A percentile compares a stretch with the other conserved stretches of the same genome.
These are phyloP conservation scores for Calypte anna DNA, from an alignment of 2,113 vertebrate genomes.

Conservation along the genomic window DNA sequence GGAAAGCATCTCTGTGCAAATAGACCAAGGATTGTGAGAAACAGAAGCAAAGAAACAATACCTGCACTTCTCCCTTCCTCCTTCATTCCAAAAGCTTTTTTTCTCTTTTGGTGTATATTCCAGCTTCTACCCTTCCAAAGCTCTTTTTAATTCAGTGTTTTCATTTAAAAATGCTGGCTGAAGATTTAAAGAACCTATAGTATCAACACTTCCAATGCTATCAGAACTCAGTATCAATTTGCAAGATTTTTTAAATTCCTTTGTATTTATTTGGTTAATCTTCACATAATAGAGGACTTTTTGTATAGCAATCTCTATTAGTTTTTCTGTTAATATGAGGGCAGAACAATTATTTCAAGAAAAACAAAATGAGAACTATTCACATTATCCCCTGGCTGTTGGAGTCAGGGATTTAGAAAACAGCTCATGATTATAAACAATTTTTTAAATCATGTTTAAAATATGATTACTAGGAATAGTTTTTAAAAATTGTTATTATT, in stretches of 20 bases:
- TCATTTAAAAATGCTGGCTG: neutral
- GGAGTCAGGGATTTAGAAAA: neutral
- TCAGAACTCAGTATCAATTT: neutral
- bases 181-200: neutral
- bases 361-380: neutral
- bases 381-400: neutral
- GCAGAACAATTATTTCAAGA: neutral
- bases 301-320: neutral
- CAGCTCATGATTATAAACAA: neutral
- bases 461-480: neutral
- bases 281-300: neutral
- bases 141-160: conserved; percentile 31
- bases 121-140: neutral
- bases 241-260: neutral
- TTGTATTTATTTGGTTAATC: conserved; percentile 15
- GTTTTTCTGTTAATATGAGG: neutral
- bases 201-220: neutral
- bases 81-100: neutral
- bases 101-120: neutral
- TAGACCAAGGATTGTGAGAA: neutral
- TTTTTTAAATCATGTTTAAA: neutral
- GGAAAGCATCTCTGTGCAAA: neutral
- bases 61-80: neutral
- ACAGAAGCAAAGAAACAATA: neutral
- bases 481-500: neutral